Evolutionary conservation across 2,888 invertebrate genomes (phyloP), one percentile per base, ranked within the genome.

Genomic region (Silvanus unidentatus): DNA sequence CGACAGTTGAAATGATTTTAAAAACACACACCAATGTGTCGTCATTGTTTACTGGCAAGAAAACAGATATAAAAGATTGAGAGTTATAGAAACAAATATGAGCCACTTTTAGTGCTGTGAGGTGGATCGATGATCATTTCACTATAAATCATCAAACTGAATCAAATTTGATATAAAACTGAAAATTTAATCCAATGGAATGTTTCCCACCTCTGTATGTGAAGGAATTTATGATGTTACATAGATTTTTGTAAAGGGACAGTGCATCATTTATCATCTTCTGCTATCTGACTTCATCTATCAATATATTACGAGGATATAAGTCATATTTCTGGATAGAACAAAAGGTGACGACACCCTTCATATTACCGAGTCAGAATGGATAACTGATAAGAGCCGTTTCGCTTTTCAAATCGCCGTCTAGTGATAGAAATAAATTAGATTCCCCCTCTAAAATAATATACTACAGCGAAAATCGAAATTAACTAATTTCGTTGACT

Each of bases 151-250:
- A 22, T 22, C 3, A 5, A 22, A 22, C 22, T 53, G 58, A 57
- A 59, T 59, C 55, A 58, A 58, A 62, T 58, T 59, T 54, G 49
- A 52, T 48, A 50, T 49, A 50, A 59, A 58, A 59, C 54, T 62
- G 62, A 58, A 57, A 62, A 58, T 61, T 53, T 58, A 59, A 59
- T 59, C 57, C 59, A 44, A 45, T 48, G 54, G 53, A 59, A 53
- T 54, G 55, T 55, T 53, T 52, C 48, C 52, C 57, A 59, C 59
- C 59, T 59, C 12, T 22, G 8, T 22, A 22, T 22, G 22, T 22
- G 22, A 52, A 53, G 42, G 55, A 55, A 62, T 62, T 62, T 60
- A 59, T 58, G 59, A 61, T 56, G 55, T 49, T 47, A 55, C 53
- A 57, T 57, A 56, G 57, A 60, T 57, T 56, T 46, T 58, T 57